These are phyloP conservation scores for Penaeus vannamei DNA, from an alignment of 1,140 invertebrate genomes.

Conservation along the genomic window DNA sequence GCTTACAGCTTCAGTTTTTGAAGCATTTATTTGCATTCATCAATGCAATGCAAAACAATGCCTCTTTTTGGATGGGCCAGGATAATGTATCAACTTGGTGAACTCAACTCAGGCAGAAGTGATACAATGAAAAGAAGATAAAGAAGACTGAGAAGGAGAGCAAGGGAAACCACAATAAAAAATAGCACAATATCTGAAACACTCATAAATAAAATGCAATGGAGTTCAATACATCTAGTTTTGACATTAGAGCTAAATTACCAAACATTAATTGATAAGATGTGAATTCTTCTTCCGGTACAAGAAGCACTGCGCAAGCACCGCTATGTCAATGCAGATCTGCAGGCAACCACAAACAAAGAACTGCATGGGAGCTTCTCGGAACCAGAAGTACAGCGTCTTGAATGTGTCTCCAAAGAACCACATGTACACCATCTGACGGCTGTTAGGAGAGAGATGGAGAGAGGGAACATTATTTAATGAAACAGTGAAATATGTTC, in stretches of 20 bases:
- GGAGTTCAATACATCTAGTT: not conserved
- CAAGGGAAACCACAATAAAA: too few species aligned
- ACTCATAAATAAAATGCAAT: constrained; percentile 30
- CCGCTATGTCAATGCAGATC: constrained; percentile 87
- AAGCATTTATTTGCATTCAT: too few species aligned
- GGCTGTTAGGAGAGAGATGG: constrained; percentile 70
- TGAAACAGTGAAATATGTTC: not conserved
- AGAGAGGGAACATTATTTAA: not conserved
- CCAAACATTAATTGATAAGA: constrained; percentile 50
- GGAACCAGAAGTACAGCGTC: constrained; percentile 94
- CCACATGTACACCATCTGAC: constrained; percentile 97
- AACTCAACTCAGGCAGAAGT: too few species aligned
- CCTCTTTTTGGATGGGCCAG: too few species aligned
- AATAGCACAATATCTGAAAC: too few species aligned
- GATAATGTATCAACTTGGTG: too few species aligned
- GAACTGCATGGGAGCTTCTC: constrained; percentile 94
- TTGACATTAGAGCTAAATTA: not conserved
- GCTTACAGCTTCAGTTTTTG: too few species aligned
- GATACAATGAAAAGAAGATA: too few species aligned
- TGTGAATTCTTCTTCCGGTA: constrained; percentile 71
- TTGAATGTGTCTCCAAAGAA: constrained; percentile 94
- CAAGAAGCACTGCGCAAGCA: constrained; percentile 83
- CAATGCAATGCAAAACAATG: too few species aligned
- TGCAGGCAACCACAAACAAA: constrained; percentile 95
- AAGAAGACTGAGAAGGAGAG: too few species aligned